These are phyloP conservation scores for Vespertilio murinus DNA, from an alignment of 2,797 vertebrate genomes.

Conservation along the genomic window DNA sequence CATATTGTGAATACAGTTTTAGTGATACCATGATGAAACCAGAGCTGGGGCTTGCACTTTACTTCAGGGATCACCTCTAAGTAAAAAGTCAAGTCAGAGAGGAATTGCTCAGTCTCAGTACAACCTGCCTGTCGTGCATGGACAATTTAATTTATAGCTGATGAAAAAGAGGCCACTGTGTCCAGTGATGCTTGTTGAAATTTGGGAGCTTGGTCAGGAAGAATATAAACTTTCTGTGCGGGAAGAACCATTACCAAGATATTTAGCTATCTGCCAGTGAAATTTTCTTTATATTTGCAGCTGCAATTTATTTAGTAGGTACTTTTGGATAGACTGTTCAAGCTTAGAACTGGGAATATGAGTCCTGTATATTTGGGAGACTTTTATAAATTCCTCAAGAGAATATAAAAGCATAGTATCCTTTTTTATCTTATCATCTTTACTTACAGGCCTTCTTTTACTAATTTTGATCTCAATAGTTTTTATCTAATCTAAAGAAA, in stretches of 20 bases:
- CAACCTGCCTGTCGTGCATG: background rate
- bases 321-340: background rate
- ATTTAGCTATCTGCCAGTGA: background rate
- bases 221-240: background rate
- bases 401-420: background rate
- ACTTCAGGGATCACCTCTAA: background rate
- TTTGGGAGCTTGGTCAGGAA: background rate
- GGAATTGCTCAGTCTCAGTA: background rate
- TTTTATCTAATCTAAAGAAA: constrained; percentile 43
- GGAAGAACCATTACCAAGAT: background rate
- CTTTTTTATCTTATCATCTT: background rate
- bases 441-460: background rate
- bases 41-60: background rate
- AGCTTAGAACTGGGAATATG: background rate
- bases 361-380: background rate
- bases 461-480: background rate
- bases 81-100: background rate
- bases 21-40: background rate
- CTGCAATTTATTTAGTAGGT: background rate
- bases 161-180: background rate
- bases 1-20: background rate
- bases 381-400: background rate
- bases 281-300: background rate
- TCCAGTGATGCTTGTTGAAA: background rate
- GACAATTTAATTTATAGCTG: background rate